phyloP scores from a whole-genome alignment of 64 coral and sea anemone species.

The Actinia equina region DNA sequence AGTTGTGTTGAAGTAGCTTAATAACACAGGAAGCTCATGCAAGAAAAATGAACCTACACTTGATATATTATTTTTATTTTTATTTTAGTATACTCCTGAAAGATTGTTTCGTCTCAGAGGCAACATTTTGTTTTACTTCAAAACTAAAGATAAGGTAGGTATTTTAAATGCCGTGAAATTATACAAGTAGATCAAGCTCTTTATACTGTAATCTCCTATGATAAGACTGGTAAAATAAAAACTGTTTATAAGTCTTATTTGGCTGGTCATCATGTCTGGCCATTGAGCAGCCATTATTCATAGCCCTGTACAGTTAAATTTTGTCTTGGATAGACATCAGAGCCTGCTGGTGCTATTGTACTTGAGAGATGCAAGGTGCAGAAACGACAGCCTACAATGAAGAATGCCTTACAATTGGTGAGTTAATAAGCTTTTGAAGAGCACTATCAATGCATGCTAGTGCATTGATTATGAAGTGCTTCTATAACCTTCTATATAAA shows the following conservation, averaged over 20 bases:
- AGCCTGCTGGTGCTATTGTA: slow-evolving; percentile 85
- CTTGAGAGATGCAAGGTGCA: slow-evolving; percentile 76
- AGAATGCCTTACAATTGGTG: slow-evolving; percentile 91
- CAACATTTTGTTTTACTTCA: slow-evolving; percentile 96
- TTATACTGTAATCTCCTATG: background rate
- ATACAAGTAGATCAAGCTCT: too few species aligned
- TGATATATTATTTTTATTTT: background rate
- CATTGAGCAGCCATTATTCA: too few species aligned
- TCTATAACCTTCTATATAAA: too few species aligned
- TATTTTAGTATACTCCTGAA: slow-evolving; percentile 70
- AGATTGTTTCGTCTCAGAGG: slow-evolving; percentile 95
- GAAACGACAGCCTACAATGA: slow-evolving; percentile 53
- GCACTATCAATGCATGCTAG: too few species aligned
- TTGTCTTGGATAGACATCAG: slow-evolving; percentile 49
- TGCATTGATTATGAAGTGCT: too few species aligned
- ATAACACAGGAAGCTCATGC: background rate
- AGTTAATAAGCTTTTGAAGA: too few species aligned
- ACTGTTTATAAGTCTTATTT: too few species aligned
- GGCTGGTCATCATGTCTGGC: too few species aligned
- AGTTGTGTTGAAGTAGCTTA: background rate
- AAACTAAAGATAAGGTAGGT: slow-evolving; percentile 89
- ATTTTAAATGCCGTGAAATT: background rate
- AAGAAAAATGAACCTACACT: background rate
- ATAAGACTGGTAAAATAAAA: background rate
- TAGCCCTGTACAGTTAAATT: background rate